Evolutionary conservation across 1,140 invertebrate species (phyloP), one percentile per base, ranked within the genome.

Genomic region (Bombus waltoni): DNA sequence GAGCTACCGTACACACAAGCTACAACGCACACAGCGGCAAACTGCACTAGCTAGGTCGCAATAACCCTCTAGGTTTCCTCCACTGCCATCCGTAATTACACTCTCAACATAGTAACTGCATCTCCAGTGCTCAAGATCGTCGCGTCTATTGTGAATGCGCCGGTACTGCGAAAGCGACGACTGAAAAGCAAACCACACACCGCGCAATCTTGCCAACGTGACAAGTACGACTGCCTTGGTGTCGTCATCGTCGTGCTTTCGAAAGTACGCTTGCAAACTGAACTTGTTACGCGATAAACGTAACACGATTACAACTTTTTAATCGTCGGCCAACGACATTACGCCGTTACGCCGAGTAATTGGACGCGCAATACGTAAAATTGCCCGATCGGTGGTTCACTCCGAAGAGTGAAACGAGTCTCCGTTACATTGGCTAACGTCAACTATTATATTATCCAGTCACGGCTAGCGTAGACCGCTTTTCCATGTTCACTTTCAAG

Each of bases 11-110:
- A 11, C 40, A 59, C 38, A 18, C 25, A 65, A 65, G 59, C 44
- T 32, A 65, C 32, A 1, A 72, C 70, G 13, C 28, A 42, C 5
- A 40, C 38, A n/a, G 25, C 13, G 42, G 38, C 40, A 40, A 42
- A 25, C 40, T 42, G 42, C 62, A 22, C 28, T 32, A n/a, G 62
- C 13, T 47, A 32, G 8, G 32, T 28, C 4, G 28, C 78, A 15
- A 40, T 65, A 79, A 44, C 47, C 68, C 79, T 62, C 25, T 6
- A 35, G 28, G 47, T 62, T 35, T 59, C n/a, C 79, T 81, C 79
- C 28, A 57, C 79, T 59, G 38, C n/a, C 22, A 72, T 44, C 47
- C 79, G 62, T 81, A 81, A 81, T 81, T 81, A 62, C 70, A 35
- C 70, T 40, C 79, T 59, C 70, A 10, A 25, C 35, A 35, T 18